Conservation (phyloP, 2,888 invertebrate species). For the Margaritifera margaritifera region DNA sequence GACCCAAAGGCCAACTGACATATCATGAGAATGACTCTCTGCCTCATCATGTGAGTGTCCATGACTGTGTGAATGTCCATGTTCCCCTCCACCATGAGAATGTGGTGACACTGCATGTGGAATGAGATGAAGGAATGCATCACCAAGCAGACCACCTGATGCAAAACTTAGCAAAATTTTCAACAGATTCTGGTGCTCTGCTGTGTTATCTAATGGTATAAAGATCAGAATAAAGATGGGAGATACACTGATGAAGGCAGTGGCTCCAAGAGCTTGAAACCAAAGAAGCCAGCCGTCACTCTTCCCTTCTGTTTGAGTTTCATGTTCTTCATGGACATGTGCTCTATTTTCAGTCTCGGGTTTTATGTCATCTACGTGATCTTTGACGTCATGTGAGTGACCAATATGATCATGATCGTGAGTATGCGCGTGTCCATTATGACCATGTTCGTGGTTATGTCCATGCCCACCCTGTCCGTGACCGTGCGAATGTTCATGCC, state of each 20-base stretch:
- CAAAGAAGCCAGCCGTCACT: constrained; percentile 76
- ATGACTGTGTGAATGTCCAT: constrained; percentile 75
- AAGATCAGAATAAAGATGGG: constrained; percentile 94
- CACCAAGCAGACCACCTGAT: constrained; percentile 88
- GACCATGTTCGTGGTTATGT: constrained; percentile 39
- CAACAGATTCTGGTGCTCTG: constrained; percentile 87
- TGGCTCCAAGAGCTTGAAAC: constrained; percentile 89
- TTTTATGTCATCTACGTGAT: constrained; percentile 18
- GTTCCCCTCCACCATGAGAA: constrained; percentile 63
- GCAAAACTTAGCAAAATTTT: constrained; percentile 80
- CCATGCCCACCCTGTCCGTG: constrained; percentile 28
- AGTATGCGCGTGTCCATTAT: constrained; percentile 38
- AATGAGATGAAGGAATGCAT: constrained; percentile 98
- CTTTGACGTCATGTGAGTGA: constrained; percentile 26
- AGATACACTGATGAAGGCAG: constrained; percentile 93
- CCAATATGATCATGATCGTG: constrained; percentile 41
- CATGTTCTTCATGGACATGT: background rate
- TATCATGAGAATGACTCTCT: constrained; percentile 78
- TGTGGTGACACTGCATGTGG: constrained; percentile 88
- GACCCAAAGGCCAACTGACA: constrained; percentile 95
- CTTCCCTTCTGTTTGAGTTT: constrained; percentile 59
- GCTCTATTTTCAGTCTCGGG: constrained; percentile 5
- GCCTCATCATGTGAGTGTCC: constrained; percentile 56
- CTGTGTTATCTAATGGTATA: constrained; percentile 86
- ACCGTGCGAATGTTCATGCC: constrained; percentile 22